Base-by-base conservation (phyloP, 2,888 invertebrate species). In the Brachylomia viminalis region DNA sequence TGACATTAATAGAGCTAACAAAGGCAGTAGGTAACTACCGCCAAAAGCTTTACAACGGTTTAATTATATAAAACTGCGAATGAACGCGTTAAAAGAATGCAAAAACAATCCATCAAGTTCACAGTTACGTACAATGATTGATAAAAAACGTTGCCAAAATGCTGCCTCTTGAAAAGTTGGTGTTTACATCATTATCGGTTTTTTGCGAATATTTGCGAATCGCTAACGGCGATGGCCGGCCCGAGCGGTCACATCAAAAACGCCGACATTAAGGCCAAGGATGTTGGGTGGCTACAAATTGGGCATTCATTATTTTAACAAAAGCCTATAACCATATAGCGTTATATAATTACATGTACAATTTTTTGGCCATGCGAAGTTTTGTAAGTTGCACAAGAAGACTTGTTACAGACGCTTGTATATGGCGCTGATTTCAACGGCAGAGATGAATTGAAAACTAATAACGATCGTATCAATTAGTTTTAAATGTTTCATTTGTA, bases 221-320 rank as follows among this genome's bases (percentile, higher is more conserved):
- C 90, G 93, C 93, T 94, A 95, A 95, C 92, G 91, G 93, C 93
- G 85, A 84, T 87, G 88, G 89, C 86, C 87, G 87, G 87, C 81
- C 84, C 82, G 84, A 87, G 88, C 90, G 90, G 90, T 90, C 91
- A 91, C 93, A 92, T 94, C 94, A 94, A 95, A 95, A 92, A 89
- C 85, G 86, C 94, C 92, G 93, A 88, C 93, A 94, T 94, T 95
- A 94, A 94, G 93, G 94, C 92, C 95, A 94, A 94, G 94, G 95
- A 93, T 93, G 82, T 88, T 92, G 88, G 87, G 89, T 92, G 89
- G 89, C 87, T 91, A 93, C 92, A 93, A 93, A 94, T 94, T 94
- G 92, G 92, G 91, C 92, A 92, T 93, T 94, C 94, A 93, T 94
- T 93, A 93, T 93, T 91, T 93, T 92, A 93, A 93, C 93, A 95